Evolutionary conservation across 2,888 invertebrate species (phyloP).

Genomic region (Ceratothoa steindachneri): DNA sequence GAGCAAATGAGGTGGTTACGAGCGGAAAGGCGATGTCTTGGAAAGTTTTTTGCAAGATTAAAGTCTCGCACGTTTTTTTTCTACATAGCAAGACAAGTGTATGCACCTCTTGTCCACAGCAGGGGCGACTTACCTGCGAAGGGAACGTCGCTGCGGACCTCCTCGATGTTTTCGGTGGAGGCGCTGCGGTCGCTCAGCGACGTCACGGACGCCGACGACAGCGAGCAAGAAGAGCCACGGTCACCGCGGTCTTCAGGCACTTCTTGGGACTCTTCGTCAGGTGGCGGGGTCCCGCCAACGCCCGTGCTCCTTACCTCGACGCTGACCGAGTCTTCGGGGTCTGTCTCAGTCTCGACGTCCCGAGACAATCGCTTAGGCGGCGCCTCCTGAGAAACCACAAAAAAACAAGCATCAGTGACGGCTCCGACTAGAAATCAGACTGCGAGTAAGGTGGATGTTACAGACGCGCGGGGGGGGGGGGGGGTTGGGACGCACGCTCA

Average conservation of each 20-base stretch:
- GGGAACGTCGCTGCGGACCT: conserved; percentile 66
- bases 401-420: conserved; percentile 14
- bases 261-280: background rate
- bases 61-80: too few relatives aligned
- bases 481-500: too few relatives aligned
- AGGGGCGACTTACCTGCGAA: conserved; percentile 69
- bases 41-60: too few relatives aligned
- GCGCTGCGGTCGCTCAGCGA: conserved; percentile 68
- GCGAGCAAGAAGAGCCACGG: conserved; percentile 68
- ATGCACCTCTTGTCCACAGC: too few relatives aligned
- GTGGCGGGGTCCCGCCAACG: background rate
- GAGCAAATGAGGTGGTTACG: too few relatives aligned
- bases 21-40: too few relatives aligned
- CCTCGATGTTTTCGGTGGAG: conserved; percentile 65
- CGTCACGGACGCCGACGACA: conserved; percentile 54
- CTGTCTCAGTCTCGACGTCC: conserved; percentile 80
- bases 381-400: conserved; percentile 52
- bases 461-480: too few relatives aligned
- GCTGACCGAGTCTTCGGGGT: conserved; percentile 55
- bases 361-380: conserved; percentile 77
- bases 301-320: background rate
- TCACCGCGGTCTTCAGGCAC: conserved; percentile 52
- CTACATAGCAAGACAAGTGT: too few relatives aligned
- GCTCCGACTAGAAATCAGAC: too few relatives aligned
- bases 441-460: too few relatives aligned